phyloP scores from a whole-genome alignment of 1,140 invertebrate species.

The Lamellibrachia luymesi region DNA sequence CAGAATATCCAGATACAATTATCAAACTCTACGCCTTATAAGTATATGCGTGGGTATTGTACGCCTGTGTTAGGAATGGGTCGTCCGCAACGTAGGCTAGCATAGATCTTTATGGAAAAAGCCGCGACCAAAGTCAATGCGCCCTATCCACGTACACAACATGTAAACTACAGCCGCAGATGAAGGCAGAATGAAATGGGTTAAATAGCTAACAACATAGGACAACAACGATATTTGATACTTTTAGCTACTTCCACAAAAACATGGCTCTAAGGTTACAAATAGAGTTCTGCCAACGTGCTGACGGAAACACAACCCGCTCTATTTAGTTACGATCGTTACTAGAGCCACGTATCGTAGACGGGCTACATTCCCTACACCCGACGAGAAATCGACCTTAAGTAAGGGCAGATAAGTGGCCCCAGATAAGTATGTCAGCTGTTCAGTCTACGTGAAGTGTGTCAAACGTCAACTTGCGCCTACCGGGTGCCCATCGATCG shows the following conservation, averaged over 20 bases:
- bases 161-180: neutral
- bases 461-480: neutral
- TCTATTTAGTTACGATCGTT: no score
- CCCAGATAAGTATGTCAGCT: constrained; percentile 2
- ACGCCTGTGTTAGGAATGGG: neutral
- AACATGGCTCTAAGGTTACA: neutral
- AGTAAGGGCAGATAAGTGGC: neutral
- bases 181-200: neutral
- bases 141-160: neutral
- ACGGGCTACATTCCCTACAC: neutral
- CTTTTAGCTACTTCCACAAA: neutral
- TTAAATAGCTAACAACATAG: neutral
- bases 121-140: neutral
- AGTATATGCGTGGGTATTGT: neutral
- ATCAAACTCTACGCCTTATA: neutral
- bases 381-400: neutral
- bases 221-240: no score
- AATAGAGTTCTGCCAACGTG: neutral
- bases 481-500: neutral
- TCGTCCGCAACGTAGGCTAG: no score
- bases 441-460: neutral
- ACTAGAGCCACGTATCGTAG: neutral
- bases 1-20: neutral
- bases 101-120: no score
- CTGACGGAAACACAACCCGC: no score